Evolutionary conservation across 1,140 invertebrate genomes (phyloP).

Genomic region (Pemphigus obesinymphae): DNA sequence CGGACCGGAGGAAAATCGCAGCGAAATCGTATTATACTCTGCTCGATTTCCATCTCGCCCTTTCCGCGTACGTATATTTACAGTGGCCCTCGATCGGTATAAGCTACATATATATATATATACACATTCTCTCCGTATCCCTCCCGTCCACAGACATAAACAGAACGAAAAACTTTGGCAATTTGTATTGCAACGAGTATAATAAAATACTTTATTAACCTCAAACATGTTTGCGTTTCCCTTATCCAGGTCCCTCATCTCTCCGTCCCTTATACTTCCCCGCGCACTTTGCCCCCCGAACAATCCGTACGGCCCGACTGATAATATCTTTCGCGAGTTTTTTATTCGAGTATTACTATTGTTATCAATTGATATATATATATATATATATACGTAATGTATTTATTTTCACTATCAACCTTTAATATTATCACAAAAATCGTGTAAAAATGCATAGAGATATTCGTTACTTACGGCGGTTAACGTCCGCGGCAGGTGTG

Average conservation of each 20-base stretch:
- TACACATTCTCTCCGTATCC: neutral
- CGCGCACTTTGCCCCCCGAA: too few relatives aligned
- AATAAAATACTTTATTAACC: constrained; percentile 41
- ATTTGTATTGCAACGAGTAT: constrained; percentile 14
- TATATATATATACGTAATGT: too few relatives aligned
- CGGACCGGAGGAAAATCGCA: constrained; percentile 5
- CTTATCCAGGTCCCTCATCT: neutral
- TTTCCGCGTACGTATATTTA: too few relatives aligned
- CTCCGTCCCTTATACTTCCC: neutral
- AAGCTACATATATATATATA: neutral
- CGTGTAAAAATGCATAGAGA: too few relatives aligned
- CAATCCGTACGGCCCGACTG: too few relatives aligned
- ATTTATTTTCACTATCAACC: too few relatives aligned
- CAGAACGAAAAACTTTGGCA: neutral
- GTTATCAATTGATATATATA: too few relatives aligned
- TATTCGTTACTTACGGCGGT: too few relatives aligned
- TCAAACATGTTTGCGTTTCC: constrained; percentile 22
- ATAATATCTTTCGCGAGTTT: too few relatives aligned
- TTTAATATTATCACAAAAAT: too few relatives aligned
- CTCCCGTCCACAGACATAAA: neutral
- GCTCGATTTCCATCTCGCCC: neutral
- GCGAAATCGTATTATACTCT: constrained; percentile 26
- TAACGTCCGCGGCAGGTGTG: neutral
- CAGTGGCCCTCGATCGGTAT: too few relatives aligned
- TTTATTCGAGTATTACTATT: too few relatives aligned